Conservation (phyloP, 2,113 vertebrate species). For the Colossoma macropomum region DNA sequence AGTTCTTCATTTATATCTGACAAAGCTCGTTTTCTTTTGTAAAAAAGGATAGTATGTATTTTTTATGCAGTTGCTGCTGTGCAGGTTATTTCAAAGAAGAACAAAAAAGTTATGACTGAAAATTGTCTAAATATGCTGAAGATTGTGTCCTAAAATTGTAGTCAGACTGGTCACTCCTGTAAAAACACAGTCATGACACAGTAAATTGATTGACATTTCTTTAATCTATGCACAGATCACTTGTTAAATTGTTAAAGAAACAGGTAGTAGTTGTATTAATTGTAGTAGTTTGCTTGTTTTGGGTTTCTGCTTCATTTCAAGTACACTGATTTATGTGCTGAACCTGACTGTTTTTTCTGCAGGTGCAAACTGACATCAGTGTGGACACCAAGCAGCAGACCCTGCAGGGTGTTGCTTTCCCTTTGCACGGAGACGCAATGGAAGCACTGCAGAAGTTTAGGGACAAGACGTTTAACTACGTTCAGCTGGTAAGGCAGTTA, state of each 20-base stretch:
- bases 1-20: not conserved
- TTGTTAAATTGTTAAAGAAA: too few relatives aligned
- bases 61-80: too few relatives aligned
- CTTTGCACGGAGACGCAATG: conserved; percentile 82
- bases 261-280: too few relatives aligned
- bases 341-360: conserved; percentile 41
- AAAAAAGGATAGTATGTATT: too few relatives aligned
- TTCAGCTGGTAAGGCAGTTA: conserved; percentile 82
- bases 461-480: conserved; percentile 83
- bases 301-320: too few relatives aligned
- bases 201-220: not conserved
- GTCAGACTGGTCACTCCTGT: too few relatives aligned
- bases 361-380: conserved; percentile 84
- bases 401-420: conserved; percentile 87
- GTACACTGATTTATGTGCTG: not conserved
- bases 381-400: conserved; percentile 88
- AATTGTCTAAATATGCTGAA: too few relatives aligned
- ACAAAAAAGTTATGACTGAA: not conserved
- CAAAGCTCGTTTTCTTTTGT: not conserved
- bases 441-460: conserved; percentile 84
- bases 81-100: too few relatives aligned
- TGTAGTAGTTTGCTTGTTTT: too few relatives aligned
- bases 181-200: not conserved
- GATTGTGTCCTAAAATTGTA: too few relatives aligned
- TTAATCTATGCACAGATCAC: too few relatives aligned